phyloP scores from a whole-genome alignment of 92 coral and sea anemone species.

The Isaurus tuberculatus region DNA sequence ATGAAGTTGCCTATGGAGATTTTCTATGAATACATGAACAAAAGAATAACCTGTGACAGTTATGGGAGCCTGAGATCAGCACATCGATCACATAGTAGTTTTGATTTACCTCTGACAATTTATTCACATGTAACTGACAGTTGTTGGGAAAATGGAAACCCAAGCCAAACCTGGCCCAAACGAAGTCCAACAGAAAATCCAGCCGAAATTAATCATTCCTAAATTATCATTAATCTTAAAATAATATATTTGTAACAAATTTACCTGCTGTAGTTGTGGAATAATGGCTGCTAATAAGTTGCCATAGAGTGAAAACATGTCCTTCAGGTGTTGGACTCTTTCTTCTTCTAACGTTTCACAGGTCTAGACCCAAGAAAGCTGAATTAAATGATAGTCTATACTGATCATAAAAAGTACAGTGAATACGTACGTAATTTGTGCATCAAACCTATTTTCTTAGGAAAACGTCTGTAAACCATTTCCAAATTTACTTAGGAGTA shows the following conservation, averaged over 20 bases:
- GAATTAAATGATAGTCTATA: neutral
- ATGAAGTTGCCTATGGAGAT: too few relatives aligned
- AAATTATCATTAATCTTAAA: neutral
- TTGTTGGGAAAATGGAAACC: too few relatives aligned
- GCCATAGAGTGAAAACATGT: conserved; percentile 80
- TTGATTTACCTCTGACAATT: too few relatives aligned
- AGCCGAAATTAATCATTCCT: neutral
- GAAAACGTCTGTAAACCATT: too few relatives aligned
- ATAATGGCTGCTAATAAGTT: conserved; percentile 88
- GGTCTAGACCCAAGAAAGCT: conserved; percentile 59
- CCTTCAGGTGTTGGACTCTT: conserved; percentile 84
- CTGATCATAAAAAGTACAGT: neutral
- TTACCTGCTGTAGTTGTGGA: conserved; percentile 94
- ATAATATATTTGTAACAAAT: neutral
- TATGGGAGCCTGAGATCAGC: too few relatives aligned
- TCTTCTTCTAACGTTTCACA: conserved; percentile 94
- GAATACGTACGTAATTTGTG: neutral
- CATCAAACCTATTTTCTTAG: too few relatives aligned
- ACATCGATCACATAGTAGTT: too few relatives aligned
- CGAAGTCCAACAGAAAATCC: neutral
- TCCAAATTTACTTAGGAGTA: too few relatives aligned
- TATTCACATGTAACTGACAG: too few relatives aligned
- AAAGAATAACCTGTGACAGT: too few relatives aligned
- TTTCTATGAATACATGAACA: too few relatives aligned
- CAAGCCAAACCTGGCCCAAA: too few relatives aligned